Base-by-base conservation (phyloP, 2,888 invertebrate genomes). In the Magallana nippona region DNA sequence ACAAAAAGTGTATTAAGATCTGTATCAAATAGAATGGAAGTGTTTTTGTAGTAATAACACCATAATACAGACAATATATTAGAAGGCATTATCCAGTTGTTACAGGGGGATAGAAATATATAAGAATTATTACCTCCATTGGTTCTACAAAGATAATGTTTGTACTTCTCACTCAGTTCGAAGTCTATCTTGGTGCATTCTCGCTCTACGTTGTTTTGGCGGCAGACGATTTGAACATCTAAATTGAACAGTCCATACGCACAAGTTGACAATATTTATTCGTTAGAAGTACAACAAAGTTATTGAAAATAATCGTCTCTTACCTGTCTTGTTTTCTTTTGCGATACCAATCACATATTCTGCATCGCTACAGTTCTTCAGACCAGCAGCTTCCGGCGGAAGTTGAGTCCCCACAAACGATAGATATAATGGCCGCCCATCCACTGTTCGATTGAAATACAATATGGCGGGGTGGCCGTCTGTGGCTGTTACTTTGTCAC, bases 351-450 rank as follows among this genome's bases (percentile, higher is more conserved):
- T 56, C 11, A 55, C 55, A 55, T 82, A 82, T 8, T 44, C 17
- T n/a, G 82, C 63, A 71, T 63, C 63, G 60, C 55, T 82, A 55
- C 82, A 82, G 32, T 82, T 82, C 27, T 27, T 82, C 63, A 82
- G 55, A 55, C 56, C 82, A 22, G 55, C 55, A 10, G 32, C 57
- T 71, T 44, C 62, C 22, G 19, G 32, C 2, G 82, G 82, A 15
- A 82, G 60, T 55, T 82, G 55, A 13, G 19, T 71, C 78, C 84
- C 79, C 2, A 82, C 79, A 56, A 71, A 84, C 1, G 84, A 27
- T 10, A 88, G 58, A 81, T 86, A 88, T 11, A 88, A 60, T 2
- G 86, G 86, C 13, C 78, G 79, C 3, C 86, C 86, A 27, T 86
- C 79, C 0, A 78, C 13, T 10, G 79, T 71, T 11, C 32, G 71